Evolutionary conservation across 2,797 vertebrate genomes (phyloP).

Genomic region (Artibeus jamaicensis): DNA sequence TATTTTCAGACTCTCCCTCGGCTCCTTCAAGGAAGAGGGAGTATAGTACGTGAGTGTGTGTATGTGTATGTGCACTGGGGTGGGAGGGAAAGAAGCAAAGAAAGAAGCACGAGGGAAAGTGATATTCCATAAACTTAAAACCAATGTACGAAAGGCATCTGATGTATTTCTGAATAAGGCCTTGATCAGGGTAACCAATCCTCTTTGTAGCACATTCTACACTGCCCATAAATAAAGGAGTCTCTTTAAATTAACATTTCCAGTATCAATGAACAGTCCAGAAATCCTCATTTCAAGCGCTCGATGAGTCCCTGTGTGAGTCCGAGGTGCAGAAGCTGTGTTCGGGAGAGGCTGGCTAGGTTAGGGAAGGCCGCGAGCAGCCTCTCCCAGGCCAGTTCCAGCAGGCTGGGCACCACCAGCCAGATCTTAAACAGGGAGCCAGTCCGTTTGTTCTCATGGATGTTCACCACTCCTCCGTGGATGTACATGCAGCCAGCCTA

Average conservation of each 20-base stretch:
- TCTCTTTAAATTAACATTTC: constrained; percentile 64
- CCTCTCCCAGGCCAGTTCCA: constrained; percentile 98
- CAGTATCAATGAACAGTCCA: constrained; percentile 61
- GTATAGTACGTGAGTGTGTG: neutral
- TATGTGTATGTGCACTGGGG: neutral
- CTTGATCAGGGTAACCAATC: constrained; percentile 73
- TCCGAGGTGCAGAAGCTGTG: constrained; percentile 95
- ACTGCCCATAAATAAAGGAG: constrained; percentile 81
- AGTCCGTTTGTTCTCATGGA: constrained; percentile 97
- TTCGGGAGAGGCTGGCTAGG: constrained; percentile 88
- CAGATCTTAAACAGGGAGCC: constrained; percentile 98
- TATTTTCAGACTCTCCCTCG: constrained; percentile 69
- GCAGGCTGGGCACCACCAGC: constrained; percentile 95
- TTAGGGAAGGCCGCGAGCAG: constrained; percentile 93
- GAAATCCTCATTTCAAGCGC: constrained; percentile 90
- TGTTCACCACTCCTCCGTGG: constrained; percentile 98
- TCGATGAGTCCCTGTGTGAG: constrained; percentile 97
- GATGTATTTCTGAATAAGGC: constrained; percentile 92
- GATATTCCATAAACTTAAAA: constrained; percentile 71
- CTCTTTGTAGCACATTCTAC: constrained; percentile 74
- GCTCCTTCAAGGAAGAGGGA: constrained; percentile 20
- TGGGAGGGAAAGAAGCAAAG: constrained; percentile 15
- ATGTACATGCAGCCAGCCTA: constrained; percentile 99
- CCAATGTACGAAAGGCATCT: constrained; percentile 85
- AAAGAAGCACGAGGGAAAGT: constrained; percentile 55